Evolutionary conservation across 2,797 vertebrate genomes (phyloP), one percentile per base, ranked within the genome.

Genomic region (Eulemur coronatus): DNA sequence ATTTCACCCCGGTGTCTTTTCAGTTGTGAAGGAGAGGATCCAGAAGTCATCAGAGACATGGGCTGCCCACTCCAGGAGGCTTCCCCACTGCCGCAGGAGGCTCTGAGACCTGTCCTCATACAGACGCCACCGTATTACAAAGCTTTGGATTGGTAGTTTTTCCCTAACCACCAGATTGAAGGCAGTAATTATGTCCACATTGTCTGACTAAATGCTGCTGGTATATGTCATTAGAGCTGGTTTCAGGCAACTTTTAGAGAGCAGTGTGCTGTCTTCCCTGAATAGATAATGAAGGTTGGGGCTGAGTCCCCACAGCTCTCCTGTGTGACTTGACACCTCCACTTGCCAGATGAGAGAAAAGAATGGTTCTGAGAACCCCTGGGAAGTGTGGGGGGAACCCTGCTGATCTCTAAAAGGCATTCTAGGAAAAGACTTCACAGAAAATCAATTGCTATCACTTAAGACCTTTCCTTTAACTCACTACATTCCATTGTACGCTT

Each of bases 381-480:
- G 67, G 86, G 84, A 95, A 95, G 93, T 70, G 18, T 91, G 57
- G 50, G 73, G 61, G 65, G 17, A 57, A n/a, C 48, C 95, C 96
- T 73, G 82, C 91, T 95, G 95, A 18, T 96, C 67, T 96, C 30
- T 87, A 57, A 97, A 97, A 96, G 70, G 82, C 88, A 73, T 91
- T 95, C 91, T 80, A 93, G 96, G 93, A 75, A 96, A 89, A 94
- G 85, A 90, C 70, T 97, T 95, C 82, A 97, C 38, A 95, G 97
- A 97, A 97, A 96, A 96, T 94, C 94, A 94, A 91, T 95, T 89
- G 70, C 67, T 94, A 81, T 76, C 90, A 90, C 93, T 93, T 92
- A 93, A 96, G 91, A 70, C 72, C 92, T 94, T 93, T 84, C 80
- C 85, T 97, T 96, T 98, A 97, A 95, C 70, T 86, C 86, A 59